Conservation (phyloP, 1,140 invertebrate species). For the Drosophila triauraria region DNA sequence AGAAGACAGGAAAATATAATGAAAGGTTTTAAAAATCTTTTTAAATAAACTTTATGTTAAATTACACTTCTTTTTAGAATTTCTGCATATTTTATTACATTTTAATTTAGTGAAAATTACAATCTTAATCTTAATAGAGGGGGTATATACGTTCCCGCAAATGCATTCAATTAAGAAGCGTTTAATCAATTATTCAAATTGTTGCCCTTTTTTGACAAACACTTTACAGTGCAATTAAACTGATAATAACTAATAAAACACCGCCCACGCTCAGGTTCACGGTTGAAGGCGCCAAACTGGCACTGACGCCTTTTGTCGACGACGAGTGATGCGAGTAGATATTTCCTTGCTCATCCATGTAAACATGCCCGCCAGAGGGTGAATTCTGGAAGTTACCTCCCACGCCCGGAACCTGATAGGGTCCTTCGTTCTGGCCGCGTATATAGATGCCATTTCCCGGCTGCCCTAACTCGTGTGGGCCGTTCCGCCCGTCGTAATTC, state of each 20-base stretch:
- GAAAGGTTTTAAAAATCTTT: neutral
- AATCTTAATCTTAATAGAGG: too few relatives aligned
- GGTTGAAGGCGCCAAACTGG: neutral
- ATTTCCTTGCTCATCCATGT: constrained; percentile 50
- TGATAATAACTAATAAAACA: constrained; percentile 4
- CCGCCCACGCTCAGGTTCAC: constrained; percentile 27
- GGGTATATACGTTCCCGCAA: too few relatives aligned
- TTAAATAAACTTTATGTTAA: neutral
- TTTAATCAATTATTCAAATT: constrained; percentile 6
- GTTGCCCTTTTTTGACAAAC: neutral
- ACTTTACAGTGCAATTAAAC: constrained; percentile 22
- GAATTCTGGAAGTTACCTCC: constrained; percentile 60
- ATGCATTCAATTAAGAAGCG: neutral
- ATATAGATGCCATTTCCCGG: constrained; percentile 62
- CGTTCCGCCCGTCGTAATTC: constrained; percentile 60
- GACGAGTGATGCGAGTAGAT: constrained; percentile 23
- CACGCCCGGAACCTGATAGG: constrained; percentile 55
- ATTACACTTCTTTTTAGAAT: too few relatives aligned
- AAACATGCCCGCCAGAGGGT: constrained; percentile 35
- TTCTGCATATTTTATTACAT: neutral
- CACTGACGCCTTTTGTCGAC: neutral
- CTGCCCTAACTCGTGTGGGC: constrained; percentile 53
- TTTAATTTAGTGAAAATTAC: too few relatives aligned
- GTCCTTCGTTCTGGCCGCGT: constrained; percentile 60
- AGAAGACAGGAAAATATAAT: neutral